Evolutionary conservation across 1,140 invertebrate species (phyloP).

Genomic region (Scaptomyza graminum): DNA sequence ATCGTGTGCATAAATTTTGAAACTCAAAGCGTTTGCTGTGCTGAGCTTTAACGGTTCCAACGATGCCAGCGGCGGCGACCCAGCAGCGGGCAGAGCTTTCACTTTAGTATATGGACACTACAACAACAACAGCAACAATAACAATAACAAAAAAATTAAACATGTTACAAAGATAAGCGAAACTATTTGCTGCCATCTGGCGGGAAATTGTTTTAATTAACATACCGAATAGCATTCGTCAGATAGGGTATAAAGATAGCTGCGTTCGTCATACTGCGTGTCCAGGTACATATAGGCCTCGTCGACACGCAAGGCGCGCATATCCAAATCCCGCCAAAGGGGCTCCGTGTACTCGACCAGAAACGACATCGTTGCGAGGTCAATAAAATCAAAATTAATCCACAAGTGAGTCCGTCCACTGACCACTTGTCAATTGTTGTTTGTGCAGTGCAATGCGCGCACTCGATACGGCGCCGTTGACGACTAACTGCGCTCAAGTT

Average conservation of each 20-base stretch:
- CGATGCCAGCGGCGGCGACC: slow-evolving; percentile 9
- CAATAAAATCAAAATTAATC: slow-evolving; percentile 38
- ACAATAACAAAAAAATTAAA: too few relatives aligned
- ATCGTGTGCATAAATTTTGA: slow-evolving; percentile 82
- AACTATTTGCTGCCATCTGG: slow-evolving; percentile 33
- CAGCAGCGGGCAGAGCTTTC: slow-evolving; percentile 64
- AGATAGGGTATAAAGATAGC: slow-evolving; percentile 69
- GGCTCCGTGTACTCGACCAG: slow-evolving; percentile 79
- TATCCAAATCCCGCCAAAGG: slow-evolving; percentile 71
- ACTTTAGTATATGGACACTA: slow-evolving; percentile 85
- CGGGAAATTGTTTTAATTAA: slow-evolving; percentile 29
- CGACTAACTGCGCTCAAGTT: slow-evolving; percentile 42
- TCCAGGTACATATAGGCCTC: slow-evolving; percentile 66
- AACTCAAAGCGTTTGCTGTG: slow-evolving; percentile 73
- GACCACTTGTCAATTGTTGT: slow-evolving; percentile 9
- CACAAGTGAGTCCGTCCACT: slow-evolving; percentile 2
- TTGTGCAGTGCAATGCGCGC: slow-evolving; percentile 26
- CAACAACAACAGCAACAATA: slow-evolving; percentile 20
- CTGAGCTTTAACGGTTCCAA: slow-evolving; percentile 77
- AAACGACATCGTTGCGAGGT: slow-evolving; percentile 57
- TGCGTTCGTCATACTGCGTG: slow-evolving; percentile 31
- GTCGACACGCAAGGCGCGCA: slow-evolving; percentile 71
- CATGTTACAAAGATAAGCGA: slow-evolving; percentile 21
- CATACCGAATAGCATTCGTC: slow-evolving; percentile 76
- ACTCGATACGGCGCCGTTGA: slow-evolving; percentile 32